These are phyloP conservation scores for Lottia scabra DNA, from an alignment of 2,888 invertebrate genomes.

Conservation along the genomic window DNA sequence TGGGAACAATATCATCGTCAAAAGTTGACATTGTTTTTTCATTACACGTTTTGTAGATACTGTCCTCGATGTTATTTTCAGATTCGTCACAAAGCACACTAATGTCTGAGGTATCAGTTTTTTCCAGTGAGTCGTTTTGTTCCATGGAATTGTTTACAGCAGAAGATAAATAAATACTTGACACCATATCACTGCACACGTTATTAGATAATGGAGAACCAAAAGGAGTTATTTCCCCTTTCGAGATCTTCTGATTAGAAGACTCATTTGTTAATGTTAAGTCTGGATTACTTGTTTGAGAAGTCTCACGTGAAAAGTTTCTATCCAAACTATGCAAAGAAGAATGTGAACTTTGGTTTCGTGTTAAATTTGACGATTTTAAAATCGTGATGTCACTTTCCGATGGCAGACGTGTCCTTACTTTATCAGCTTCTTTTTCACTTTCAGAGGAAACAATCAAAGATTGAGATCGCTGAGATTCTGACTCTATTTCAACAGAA, in stretches of 20 bases:
- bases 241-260: constrained; percentile 6
- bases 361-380: constrained; percentile 75
- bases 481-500: background rate
- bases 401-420: background rate
- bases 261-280: background rate
- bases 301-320: constrained; percentile 4
- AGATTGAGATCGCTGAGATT: background rate
- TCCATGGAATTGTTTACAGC: constrained; percentile 2
- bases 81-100: background rate
- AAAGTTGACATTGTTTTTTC: background rate
- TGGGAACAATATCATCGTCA: constrained; percentile 1
- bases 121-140: background rate
- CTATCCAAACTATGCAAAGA: background rate
- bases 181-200: constrained; percentile 62
- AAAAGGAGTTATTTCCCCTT: constrained; percentile 39
- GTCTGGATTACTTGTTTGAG: background rate
- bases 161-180: constrained; percentile 60
- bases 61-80: background rate
- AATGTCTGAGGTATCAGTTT: background rate
- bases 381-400: constrained; percentile 79
- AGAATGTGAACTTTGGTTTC: constrained; percentile 27
- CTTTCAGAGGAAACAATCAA: background rate
- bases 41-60: background rate
- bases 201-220: constrained; percentile 55
- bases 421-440: background rate